Evolutionary conservation across 2,888 invertebrate genomes (phyloP), one percentile per base, ranked within the genome.

Genomic region (Tetragonisca angustula): DNA sequence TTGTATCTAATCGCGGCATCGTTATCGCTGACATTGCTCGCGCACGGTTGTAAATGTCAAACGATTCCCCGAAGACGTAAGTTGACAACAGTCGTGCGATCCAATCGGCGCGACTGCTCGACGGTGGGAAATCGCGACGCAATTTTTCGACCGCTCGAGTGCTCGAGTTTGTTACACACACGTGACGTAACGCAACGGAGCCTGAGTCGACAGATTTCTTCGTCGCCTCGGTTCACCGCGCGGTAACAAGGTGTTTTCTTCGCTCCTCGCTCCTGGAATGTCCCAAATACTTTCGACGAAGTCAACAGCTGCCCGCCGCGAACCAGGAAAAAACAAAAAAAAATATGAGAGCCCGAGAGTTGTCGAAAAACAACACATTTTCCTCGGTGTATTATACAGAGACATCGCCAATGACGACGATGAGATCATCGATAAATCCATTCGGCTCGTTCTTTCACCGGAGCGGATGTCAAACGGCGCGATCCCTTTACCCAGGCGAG

Each of bases 1-100:
- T 50, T 50, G 11, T 77, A 72, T 77, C 77, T 77, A 72, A 77
- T 77, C 76, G 49, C n/a, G 21, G 21, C 0, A 2, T 19, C 43
- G 72, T 72, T 77, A 77, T 72, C 77, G 54, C 65, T 72, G 56
- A 76, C 75, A 59, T 76, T 19, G 36, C 52, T n/a, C 19, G 52
- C n/a, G 50, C 62, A 19, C 56, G n/a, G 2, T 6, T 32, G 68
- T 50, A 15, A 3, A n/a, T 62, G 68, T 54, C 64, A 36, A 56
- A 21, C 21, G 21, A 75, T 43, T 32, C 9, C 5, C 0, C 17
- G 27, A 9, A 43, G 17, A 50, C 56, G 59, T 32, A n/a, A 49
- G 43, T 32, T 50, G 76, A 59, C 59, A 76, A 76, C 59, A 59
- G 19, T 27, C 17, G 4, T 24, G n/a, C 24, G 43, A 24, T n/a